Evolutionary conservation across 1,140 invertebrate genomes (phyloP).

Genomic region (Platorchestia sp.): DNA sequence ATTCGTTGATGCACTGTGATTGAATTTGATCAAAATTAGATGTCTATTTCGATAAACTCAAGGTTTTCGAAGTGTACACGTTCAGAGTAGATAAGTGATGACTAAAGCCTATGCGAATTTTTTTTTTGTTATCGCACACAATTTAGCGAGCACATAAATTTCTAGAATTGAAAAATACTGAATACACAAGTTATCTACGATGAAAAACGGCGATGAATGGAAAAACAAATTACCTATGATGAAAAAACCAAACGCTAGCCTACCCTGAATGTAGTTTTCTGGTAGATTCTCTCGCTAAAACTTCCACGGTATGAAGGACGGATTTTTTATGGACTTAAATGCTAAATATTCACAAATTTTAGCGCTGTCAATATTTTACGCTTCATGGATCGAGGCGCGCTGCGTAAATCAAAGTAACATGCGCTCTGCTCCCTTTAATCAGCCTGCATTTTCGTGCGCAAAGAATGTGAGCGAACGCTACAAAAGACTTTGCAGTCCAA

Average conservation of each 20-base stretch:
- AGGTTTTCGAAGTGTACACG: background rate
- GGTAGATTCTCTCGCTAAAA: background rate
- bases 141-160: too few species aligned
- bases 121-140: too few species aligned
- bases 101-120: too few species aligned
- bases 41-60: background rate
- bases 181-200: too few species aligned
- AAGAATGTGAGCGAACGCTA: background rate
- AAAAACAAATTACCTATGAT: too few species aligned
- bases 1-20: background rate
- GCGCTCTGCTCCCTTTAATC: background rate
- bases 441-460: background rate
- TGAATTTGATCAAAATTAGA: background rate
- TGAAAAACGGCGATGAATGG: too few species aligned
- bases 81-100: background rate
- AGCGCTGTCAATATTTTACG: background rate
- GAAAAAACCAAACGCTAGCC: too few species aligned
- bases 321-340: background rate
- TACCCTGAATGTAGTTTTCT: background rate
- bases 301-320: background rate
- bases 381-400: background rate
- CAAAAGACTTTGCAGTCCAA: slow-evolving; percentile 22
- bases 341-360: background rate
- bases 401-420: background rate
- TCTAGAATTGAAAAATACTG: too few species aligned